phyloP scores from a whole-genome alignment of 2,797 vertebrate genomes.

The Dendrocincla tyrannina region DNA sequence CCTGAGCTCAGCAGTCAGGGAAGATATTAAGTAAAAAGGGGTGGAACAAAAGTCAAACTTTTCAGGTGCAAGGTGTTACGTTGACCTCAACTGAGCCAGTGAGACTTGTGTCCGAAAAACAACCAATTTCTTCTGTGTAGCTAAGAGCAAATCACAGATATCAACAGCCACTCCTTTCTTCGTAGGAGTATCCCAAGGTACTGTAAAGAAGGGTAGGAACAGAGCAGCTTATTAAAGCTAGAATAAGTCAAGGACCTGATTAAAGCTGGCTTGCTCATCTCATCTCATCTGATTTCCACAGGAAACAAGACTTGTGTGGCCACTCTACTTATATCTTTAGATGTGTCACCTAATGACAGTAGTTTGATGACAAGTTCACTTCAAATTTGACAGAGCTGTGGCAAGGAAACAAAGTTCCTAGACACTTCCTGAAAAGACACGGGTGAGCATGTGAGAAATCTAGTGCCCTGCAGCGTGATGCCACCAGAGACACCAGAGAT shows the following conservation, averaged over 20 bases:
- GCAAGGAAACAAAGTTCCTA: not conserved
- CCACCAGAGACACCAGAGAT: not conserved
- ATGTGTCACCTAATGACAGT: not conserved
- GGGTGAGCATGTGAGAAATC: not conserved
- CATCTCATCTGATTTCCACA: constrained; percentile 12
- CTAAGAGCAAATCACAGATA: not conserved
- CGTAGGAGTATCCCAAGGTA: not conserved
- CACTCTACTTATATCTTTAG: not conserved
- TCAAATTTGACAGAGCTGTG: not conserved
- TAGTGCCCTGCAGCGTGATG: not conserved
- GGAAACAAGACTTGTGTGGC: not conserved
- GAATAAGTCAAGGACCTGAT: not conserved
- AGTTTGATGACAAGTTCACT: not conserved
- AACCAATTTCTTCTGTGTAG: not conserved
- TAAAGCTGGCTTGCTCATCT: not conserved
- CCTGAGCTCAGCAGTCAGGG: not conserved
- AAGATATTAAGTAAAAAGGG: not conserved
- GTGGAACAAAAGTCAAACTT: not conserved
- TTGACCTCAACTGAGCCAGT: not conserved
- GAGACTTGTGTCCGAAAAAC: not conserved
- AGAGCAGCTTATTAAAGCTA: not conserved
- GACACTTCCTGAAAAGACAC: not conserved
- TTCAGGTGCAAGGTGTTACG: not conserved
- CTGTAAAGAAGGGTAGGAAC: not conserved
- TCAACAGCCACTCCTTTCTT: not conserved